Percentiles rank a stretch among this genome's conserved stretches.
Evolutionary conservation across 1,140 invertebrate species (phyloP).

Genomic region (Eurosta solidaginis): DNA sequence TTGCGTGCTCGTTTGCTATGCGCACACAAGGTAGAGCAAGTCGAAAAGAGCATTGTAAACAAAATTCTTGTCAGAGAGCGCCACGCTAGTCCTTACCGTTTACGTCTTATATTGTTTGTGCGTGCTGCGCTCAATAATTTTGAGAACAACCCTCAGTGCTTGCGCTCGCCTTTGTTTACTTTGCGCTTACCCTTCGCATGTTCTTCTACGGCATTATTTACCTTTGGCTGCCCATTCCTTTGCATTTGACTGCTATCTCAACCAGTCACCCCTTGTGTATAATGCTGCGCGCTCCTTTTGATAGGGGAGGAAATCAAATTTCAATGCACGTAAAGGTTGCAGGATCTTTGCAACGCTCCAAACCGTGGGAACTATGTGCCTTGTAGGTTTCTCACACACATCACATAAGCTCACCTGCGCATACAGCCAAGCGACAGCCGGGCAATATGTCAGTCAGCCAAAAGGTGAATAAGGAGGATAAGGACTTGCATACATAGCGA

Average conservation of each 20-base stretch:
- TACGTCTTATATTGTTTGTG: neutral
- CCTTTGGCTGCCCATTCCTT: conserved; percentile 11
- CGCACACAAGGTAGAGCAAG: too few species aligned
- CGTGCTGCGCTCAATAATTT: neutral
- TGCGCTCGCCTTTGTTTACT: neutral
- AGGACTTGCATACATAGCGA: neutral
- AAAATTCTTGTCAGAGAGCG: too few species aligned
- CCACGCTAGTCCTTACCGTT: neutral
- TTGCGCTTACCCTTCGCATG: conserved; percentile 3
- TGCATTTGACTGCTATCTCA: conserved; percentile 14
- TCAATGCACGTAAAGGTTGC: conserved; percentile 32
- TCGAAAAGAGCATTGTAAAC: too few species aligned
- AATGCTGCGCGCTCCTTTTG: neutral
- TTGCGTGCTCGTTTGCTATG: too few species aligned
- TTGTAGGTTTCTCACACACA: conserved; percentile 58
- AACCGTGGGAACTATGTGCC: conserved; percentile 59
- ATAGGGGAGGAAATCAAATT: conserved; percentile 34
- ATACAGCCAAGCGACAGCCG: conserved; percentile 22
- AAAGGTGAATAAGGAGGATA: neutral
- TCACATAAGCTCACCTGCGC: conserved; percentile 57
- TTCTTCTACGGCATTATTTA: neutral
- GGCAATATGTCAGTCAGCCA: conserved; percentile 14
- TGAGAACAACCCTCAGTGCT: conserved; percentile 5
- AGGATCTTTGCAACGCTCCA: conserved; percentile 39
- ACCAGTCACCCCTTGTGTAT: neutral